Conservation (phyloP, 2,888 invertebrate species). For the Pardosa pseudoannulata region DNA sequence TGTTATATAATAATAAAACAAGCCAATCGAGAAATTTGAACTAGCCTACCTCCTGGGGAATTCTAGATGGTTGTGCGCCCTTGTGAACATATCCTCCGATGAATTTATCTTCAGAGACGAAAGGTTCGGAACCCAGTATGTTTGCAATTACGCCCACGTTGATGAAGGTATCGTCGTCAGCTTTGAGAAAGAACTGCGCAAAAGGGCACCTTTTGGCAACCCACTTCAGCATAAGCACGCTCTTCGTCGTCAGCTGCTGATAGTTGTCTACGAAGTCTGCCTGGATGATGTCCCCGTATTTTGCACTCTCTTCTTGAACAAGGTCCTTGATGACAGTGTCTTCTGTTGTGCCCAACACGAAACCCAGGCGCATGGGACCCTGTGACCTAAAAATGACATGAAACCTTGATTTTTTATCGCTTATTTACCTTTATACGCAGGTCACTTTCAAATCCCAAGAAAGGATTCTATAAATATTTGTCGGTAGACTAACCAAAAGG, state of each 20-base stretch:
- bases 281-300: constrained; percentile 87
- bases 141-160: constrained; percentile 81
- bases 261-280: constrained; percentile 87
- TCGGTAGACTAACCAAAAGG: too few relatives aligned
- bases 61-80: constrained; percentile 22
- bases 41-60: constrained; percentile 28
- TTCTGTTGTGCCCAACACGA: constrained; percentile 70
- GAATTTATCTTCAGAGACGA: constrained; percentile 26
- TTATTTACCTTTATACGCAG: too few relatives aligned
- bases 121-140: constrained; percentile 18
- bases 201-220: constrained; percentile 80
- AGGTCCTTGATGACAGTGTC: constrained; percentile 75
- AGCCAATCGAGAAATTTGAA: too few relatives aligned
- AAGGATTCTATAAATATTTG: too few relatives aligned
- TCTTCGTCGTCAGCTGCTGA: constrained; percentile 89
- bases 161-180: constrained; percentile 93
- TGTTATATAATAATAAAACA: too few relatives aligned
- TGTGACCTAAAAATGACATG: constrained; percentile 13
- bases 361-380: constrained; percentile 54
- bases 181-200: constrained; percentile 87
- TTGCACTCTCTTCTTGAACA: constrained; percentile 82
- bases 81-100: constrained; percentile 38
- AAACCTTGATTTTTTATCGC: too few relatives aligned
- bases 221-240: constrained; percentile 89
- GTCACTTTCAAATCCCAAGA: too few relatives aligned